phyloP scores from a whole-genome alignment of 2,113 vertebrate genomes.

The Daboia siamensis region DNA sequence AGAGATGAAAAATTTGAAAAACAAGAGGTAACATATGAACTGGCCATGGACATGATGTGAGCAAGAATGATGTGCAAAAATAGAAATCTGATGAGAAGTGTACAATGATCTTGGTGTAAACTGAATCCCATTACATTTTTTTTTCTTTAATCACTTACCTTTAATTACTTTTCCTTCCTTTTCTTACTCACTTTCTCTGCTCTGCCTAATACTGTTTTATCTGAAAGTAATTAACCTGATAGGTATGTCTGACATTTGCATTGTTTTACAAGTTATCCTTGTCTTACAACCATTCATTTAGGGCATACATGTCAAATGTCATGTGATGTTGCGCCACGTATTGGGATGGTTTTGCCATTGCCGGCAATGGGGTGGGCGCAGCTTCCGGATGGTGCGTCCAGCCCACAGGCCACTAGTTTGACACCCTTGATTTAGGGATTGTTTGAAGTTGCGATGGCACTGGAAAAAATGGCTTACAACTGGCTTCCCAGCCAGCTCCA shows the following conservation, averaged over 20 bases:
- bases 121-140: neutral
- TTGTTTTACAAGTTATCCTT: neutral
- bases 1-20: neutral
- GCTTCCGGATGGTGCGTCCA: too few relatives aligned
- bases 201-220: neutral
- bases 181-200: neutral
- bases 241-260: neutral
- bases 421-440: neutral
- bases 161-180: neutral
- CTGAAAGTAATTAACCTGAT: neutral
- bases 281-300: neutral
- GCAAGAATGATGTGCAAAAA: neutral
- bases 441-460: neutral
- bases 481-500: neutral
- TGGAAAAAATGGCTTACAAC: neutral
- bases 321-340: too few relatives aligned
- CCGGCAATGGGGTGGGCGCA: too few relatives aligned
- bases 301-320: too few relatives aligned
- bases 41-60: neutral
- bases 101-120: neutral
- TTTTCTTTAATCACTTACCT: neutral
- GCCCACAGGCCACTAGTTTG: too few relatives aligned
- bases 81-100: neutral
- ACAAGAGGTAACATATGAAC: neutral
- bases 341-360: too few relatives aligned